These are phyloP conservation scores for Julus scandinavius DNA, from an alignment of 2,888 invertebrate species.

Conservation along the genomic window DNA sequence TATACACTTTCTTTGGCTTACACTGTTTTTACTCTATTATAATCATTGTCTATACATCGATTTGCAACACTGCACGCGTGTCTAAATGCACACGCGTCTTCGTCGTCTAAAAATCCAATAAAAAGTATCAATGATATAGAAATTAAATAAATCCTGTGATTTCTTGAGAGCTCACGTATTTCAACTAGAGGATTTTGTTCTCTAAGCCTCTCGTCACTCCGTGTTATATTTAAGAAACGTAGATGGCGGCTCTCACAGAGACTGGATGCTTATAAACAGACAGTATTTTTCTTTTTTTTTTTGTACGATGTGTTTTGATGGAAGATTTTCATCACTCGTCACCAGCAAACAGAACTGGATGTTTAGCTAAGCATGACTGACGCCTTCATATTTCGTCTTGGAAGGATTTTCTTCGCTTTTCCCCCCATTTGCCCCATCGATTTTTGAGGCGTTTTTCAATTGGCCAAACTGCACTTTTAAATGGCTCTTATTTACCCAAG, in stretches of 20 bases:
- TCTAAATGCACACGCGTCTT: not conserved
- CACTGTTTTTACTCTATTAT: too few relatives aligned
- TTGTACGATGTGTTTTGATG: not conserved
- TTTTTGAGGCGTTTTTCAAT: not conserved
- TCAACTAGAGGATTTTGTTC: not conserved
- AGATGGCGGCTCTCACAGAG: not conserved
- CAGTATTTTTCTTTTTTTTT: too few relatives aligned
- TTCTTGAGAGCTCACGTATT: slow-evolving; percentile 23
- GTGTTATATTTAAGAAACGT: not conserved
- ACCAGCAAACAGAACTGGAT: not conserved
- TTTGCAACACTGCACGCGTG: not conserved
- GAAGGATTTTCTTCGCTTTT: not conserved
- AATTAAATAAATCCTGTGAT: slow-evolving; percentile 12
- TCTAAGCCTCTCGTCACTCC: not conserved
- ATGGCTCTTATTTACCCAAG: slow-evolving; percentile 17
- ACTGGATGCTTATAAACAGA: slow-evolving; percentile 5
- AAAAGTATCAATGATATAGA: not conserved
- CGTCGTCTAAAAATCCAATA: not conserved
- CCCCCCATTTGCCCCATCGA: not conserved
- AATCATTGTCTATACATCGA: too few relatives aligned
- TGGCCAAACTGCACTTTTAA: slow-evolving; percentile 39
- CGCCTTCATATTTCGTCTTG: slow-evolving; percentile 22
- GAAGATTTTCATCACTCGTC: slow-evolving; percentile 23
- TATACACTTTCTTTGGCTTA: too few relatives aligned
- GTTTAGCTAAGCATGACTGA: not conserved